Conservation (phyloP, 2,888 invertebrate genomes). For the Lasioglossum leucozonium region DNA sequence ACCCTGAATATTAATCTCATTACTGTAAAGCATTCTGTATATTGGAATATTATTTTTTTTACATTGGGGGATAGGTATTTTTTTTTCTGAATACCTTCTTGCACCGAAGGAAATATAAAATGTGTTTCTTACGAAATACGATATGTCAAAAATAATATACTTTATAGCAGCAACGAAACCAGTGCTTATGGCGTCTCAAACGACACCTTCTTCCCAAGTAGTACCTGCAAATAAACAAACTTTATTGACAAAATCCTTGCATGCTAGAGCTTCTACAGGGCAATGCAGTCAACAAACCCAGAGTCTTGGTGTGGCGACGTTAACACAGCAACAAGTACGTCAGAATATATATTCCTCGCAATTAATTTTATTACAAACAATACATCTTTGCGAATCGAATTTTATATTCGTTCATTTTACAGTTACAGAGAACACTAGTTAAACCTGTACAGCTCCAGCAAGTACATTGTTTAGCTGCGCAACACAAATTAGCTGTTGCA, state of each 20-base stretch:
- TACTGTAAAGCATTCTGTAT: not conserved
- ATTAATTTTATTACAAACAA: not conserved
- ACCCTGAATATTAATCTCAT: not conserved
- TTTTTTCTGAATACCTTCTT: slow-evolving; percentile 15
- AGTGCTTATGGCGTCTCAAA: slow-evolving; percentile 82
- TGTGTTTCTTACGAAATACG: not conserved
- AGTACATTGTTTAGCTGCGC: slow-evolving; percentile 82
- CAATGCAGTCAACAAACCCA: slow-evolving; percentile 82
- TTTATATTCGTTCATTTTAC: slow-evolving; percentile 15
- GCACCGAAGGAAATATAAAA: not conserved
- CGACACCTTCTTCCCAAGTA: slow-evolving; percentile 81
- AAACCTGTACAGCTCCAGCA: slow-evolving; percentile 81
- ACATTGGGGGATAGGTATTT: not conserved
- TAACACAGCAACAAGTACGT: slow-evolving; percentile 82
- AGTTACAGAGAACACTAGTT: slow-evolving; percentile 77
- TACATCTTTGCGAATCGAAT: not conserved
- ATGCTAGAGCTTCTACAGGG: slow-evolving; percentile 80
- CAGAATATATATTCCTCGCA: not conserved
- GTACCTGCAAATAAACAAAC: slow-evolving; percentile 83
- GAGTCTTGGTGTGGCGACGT: slow-evolving; percentile 80
- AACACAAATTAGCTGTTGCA: slow-evolving; percentile 81
- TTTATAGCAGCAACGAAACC: slow-evolving; percentile 81
- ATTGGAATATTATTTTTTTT: not conserved
- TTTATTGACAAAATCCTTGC: slow-evolving; percentile 82
- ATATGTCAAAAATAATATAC: slow-evolving; percentile 24